Base-by-base conservation (phyloP, 2,113 vertebrate species). In the Aplodontia rufa region DNA sequence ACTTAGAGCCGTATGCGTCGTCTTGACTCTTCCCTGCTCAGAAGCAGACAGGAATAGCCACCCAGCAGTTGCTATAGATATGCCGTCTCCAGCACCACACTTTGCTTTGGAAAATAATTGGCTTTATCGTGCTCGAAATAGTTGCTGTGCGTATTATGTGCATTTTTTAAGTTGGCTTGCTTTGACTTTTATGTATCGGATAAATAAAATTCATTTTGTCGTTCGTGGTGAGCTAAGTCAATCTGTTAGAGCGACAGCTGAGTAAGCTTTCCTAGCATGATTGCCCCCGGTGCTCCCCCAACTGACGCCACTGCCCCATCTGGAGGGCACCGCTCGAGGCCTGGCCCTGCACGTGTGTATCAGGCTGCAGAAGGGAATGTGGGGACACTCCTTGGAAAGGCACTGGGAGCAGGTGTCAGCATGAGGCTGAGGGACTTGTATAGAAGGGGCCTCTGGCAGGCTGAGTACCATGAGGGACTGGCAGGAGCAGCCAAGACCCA, bases 121-220 rank as follows among this genome's bases (percentile, higher is more conserved):
- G 58, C 47, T 94, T 91, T 55, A 86, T 76, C 79, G 83, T 83
- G 93, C 96, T 83, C 60, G 96, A 94, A 96, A 94, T 91, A 93
- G 93, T 55, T 22, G 1, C 45, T n/a, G 51, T 89, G 40, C 19
- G 4, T n/a, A 35, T 66, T 51, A 60, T 9, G 32, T 4, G 69
- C 75, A 2, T 90, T 90, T 89, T 58, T 32, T 80, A 75, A 92
- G 76, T 60, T 75, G 64, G 83, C 79, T 89, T 72, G 49, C 87
- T 86, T 68, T 82, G 86, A 45, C 78, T 82, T 87, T 22, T 51
- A 6, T 58, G 74, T 8, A 79, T 79, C 17, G 3, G 0, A 68
- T 91, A 93, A 95, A 96, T 93, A 96, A 91, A 86, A 96, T 76
- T 76, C 74, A 95, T 86, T 72, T 62, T 9, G 14, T 71, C 68